Evolutionary conservation across 1,140 invertebrate species (phyloP).

Genomic region (Neodiprion pinetum): DNA sequence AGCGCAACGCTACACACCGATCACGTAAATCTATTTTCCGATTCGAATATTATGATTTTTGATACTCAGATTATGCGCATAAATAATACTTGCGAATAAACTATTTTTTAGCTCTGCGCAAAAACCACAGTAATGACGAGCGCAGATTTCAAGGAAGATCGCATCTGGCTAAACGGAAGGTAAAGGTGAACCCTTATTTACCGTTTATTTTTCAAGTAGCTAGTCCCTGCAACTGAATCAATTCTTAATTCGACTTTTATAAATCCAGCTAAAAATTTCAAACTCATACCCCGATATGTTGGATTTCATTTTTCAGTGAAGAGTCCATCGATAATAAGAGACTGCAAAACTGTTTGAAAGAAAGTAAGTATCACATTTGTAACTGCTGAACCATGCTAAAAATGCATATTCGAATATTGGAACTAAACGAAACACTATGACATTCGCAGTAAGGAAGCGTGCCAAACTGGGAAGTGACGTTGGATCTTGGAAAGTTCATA

Average conservation of each 20-base stretch:
- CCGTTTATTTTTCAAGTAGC: background rate
- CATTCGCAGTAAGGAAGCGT: conserved; percentile 58
- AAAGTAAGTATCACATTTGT: conserved; percentile 66
- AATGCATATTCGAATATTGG: background rate
- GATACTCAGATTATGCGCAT: background rate
- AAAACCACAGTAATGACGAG: conserved; percentile 86
- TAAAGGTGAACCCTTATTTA: conserved; percentile 44
- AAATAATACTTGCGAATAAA: conserved; percentile 8
- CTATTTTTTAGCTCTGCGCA: conserved; percentile 76
- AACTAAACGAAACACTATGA: conserved; percentile 17
- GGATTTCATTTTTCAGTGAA: conserved; percentile 64
- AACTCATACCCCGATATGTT: background rate
- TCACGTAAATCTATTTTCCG: conserved; percentile 67
- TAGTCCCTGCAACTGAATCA: conserved; percentile 18
- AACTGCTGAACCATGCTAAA: conserved; percentile 1
- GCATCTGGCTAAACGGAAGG: conserved; percentile 90
- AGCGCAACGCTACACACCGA: conserved; percentile 88
- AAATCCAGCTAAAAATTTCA: background rate
- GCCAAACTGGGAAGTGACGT: conserved; percentile 51
- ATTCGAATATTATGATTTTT: conserved; percentile 10
- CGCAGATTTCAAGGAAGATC: conserved; percentile 75
- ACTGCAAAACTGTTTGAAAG: conserved; percentile 79
- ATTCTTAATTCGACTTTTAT: conserved; percentile 17
- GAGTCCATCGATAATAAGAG: conserved; percentile 76
- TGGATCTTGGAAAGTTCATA: conserved; percentile 78